Conservation (phyloP, 1,140 invertebrate genomes). For the Euschistus heros region DNA sequence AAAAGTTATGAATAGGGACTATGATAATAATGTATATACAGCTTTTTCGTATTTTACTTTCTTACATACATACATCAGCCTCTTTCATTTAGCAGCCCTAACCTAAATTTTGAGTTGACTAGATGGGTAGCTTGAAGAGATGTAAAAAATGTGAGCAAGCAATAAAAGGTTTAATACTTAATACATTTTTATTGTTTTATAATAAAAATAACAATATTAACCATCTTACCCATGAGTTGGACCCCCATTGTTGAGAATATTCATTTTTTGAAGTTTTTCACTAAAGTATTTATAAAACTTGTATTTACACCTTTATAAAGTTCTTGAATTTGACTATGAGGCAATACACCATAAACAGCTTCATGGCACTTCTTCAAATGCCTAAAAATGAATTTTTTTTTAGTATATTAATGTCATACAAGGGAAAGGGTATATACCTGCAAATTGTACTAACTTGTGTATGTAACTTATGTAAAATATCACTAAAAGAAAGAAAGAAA, state of each 20-base stretch:
- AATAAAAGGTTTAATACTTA: too few relatives aligned
- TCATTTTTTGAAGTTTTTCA: conserved; percentile 72
- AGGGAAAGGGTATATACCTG: too few relatives aligned
- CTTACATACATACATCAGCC: too few relatives aligned
- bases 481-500: neutral
- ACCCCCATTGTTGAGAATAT: conserved; percentile 87
- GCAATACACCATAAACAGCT: conserved; percentile 70
- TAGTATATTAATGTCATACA: too few relatives aligned
- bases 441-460: too few relatives aligned
- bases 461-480: neutral
- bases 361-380: conserved; percentile 88
- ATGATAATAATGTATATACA: too few relatives aligned
- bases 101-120: too few relatives aligned
- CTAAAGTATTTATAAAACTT: conserved; percentile 78
- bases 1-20: too few relatives aligned
- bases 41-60: too few relatives aligned
- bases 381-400: conserved; percentile 40
- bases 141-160: too few relatives aligned
- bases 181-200: neutral
- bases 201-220: neutral
- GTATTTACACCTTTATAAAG: conserved; percentile 77
- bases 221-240: conserved; percentile 75
- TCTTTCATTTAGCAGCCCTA: too few relatives aligned
- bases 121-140: too few relatives aligned
- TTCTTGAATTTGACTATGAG: conserved; percentile 54